These are phyloP conservation scores for Brachyopa scutellaris DNA, from an alignment of 2,888 invertebrate species.

Conservation along the genomic window DNA sequence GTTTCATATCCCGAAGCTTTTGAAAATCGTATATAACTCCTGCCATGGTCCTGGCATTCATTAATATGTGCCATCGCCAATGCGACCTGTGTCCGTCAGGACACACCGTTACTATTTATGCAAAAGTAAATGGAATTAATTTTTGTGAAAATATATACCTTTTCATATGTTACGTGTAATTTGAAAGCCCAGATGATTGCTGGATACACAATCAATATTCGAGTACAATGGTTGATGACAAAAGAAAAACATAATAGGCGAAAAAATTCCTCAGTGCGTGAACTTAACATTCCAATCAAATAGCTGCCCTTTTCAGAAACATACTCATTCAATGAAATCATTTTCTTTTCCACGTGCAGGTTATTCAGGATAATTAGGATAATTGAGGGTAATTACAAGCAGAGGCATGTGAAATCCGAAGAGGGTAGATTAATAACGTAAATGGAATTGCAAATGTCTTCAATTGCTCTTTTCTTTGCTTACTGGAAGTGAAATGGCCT, in stretches of 20 bases:
- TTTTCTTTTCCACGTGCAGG: not conserved
- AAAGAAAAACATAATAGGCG: too few species aligned
- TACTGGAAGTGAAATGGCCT: too few species aligned
- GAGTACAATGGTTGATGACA: slow-evolving; percentile 1
- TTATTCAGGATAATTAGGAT: slow-evolving; percentile 27
- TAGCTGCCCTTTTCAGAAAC: not conserved
- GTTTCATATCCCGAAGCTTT: not conserved
- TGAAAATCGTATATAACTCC: not conserved
- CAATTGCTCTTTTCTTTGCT: too few species aligned
- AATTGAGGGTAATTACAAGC: not conserved
- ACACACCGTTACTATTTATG: not conserved
- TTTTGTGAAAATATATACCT: not conserved
- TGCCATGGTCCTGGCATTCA: slow-evolving; percentile 25
- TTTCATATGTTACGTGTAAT: slow-evolving; percentile 55
- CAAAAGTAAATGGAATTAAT: slow-evolving; percentile 15
- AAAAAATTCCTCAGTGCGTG: slow-evolving; percentile 3
- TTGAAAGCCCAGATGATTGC: slow-evolving; percentile 28
- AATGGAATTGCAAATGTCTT: too few species aligned
- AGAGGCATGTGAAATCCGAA: not conserved
- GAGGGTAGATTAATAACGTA: too few species aligned
- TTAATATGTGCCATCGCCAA: slow-evolving; percentile 58
- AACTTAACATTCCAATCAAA: slow-evolving; percentile 32
- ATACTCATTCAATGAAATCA: not conserved
- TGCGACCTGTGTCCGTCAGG: slow-evolving; percentile 2
- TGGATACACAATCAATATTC: slow-evolving; percentile 29